Base-by-base conservation (phyloP, 2,113 vertebrate genomes). In the Pygoscelis adeliae region DNA sequence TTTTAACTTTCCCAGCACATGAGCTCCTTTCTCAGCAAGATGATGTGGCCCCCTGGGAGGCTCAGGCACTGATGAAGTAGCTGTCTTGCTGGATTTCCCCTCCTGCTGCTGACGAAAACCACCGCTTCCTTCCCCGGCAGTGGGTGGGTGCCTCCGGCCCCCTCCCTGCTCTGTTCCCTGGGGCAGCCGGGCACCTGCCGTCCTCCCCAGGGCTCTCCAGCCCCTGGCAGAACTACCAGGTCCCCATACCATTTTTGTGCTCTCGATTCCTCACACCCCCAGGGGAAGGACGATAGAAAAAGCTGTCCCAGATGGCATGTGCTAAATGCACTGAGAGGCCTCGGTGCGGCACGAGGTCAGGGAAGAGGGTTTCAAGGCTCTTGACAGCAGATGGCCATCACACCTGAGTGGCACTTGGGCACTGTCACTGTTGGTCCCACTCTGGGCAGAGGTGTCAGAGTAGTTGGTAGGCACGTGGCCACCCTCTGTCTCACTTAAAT, bases 281-380 rank as follows among this genome's bases (percentile, higher is more conserved):
- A 6, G 12, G 47, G 36, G n/a, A 89, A 59, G 29, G 52, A 32
- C 1, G 6, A 9, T n/a, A 44, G 71, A 42, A 72, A 92, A 86
- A 55, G 11, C 15, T 59, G 32, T 21, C n/a, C 15, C 0, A 0
- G 50, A 6, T 9, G 26, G 12, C 20, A 15, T 0, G 0, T 11
- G 14, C 69, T 69, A 34, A 70, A 65, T 3, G 8, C 15, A 5
- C 40, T 1, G 6, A 77, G 83, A 49, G 15, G 15, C 15, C 30
- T 62, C 1, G 0, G 14, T 10, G 9, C 2, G 5, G 46, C 30
- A 11, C 0, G 1, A 67, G 52, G 36, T 14, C 1, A 0, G 21
- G 44, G 23, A 83, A 72, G 11, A 50, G 14, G 14, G 16, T 78
- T 83, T 82, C 59, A n/a, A n/a, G 47, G 29, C 20, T 66, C 38